A percentile compares a stretch with the other conserved stretches of the same genome.
These are phyloP conservation scores for Meandrina meandrites DNA, from an alignment of 92 coral and sea anemone genomes.

Conservation along the genomic window DNA sequence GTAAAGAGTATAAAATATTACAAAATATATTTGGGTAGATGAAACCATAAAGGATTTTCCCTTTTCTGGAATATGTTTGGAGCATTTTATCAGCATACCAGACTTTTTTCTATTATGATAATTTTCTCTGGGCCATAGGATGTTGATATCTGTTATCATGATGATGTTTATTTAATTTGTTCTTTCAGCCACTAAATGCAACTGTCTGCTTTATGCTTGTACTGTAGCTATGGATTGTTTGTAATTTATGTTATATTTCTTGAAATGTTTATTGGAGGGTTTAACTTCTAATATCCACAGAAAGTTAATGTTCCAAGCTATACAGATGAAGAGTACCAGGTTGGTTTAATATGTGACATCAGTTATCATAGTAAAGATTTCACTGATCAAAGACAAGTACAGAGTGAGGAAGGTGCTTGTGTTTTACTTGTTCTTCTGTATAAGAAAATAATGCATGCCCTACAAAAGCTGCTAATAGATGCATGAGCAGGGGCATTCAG, in stretches of 20 bases:
- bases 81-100: not conserved
- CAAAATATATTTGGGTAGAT: no score
- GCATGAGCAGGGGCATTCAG: no score
- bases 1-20: no score
- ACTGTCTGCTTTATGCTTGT: not conserved
- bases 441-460: no score
- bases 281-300: constrained; percentile 36
- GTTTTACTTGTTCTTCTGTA: no score
- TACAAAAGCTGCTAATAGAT: no score
- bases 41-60: no score
- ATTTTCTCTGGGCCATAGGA: not conserved
- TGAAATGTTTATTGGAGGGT: not conserved
- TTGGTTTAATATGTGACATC: constrained; percentile 6
- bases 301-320: constrained; percentile 92
- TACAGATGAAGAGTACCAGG: constrained; percentile 94
- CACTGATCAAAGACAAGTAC: not conserved
- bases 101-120: not conserved
- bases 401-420: not conserved
- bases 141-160: no score
- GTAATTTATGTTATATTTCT: not conserved
- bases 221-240: not conserved
- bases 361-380: no score
- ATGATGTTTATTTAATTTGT: not conserved
- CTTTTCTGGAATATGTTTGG: not conserved
- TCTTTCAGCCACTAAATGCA: not conserved